Evolutionary conservation across 2,113 vertebrate genomes (phyloP).

Genomic region (Suricata suricatta): DNA sequence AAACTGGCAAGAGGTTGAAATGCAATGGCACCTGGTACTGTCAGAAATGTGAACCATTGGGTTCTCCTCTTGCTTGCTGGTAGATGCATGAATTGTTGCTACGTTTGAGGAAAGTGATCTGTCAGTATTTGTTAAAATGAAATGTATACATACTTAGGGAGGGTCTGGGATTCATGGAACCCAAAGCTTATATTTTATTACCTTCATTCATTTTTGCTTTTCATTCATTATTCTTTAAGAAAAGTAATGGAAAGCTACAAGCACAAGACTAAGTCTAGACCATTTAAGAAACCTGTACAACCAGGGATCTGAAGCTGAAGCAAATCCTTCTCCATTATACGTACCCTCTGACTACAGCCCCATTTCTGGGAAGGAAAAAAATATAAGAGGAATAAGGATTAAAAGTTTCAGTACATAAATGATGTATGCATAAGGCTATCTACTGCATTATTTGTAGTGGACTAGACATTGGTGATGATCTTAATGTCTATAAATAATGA

Average conservation of each 20-base stretch:
- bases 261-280: not conserved
- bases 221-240: not conserved
- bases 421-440: not conserved
- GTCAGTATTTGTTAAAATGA: not conserved
- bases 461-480: not conserved
- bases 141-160: not conserved
- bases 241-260: not conserved
- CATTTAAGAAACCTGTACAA: not conserved
- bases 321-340: not conserved
- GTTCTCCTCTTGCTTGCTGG: not conserved
- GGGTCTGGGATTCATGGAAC: not conserved
- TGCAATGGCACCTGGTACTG: not conserved
- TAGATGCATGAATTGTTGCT: not conserved
- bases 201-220: not conserved
- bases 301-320: not conserved
- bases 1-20: not conserved
- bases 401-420: not conserved
- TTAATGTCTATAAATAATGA: not conserved
- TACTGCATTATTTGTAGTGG: not conserved
- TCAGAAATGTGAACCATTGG: not conserved
- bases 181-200: not conserved
- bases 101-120: not conserved
- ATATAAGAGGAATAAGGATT: not conserved
- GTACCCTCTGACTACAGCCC: not conserved
- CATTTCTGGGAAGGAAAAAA: not conserved